phyloP scores from a whole-genome alignment of 1,140 invertebrate genomes.

The Zaprionus nigranus region DNA sequence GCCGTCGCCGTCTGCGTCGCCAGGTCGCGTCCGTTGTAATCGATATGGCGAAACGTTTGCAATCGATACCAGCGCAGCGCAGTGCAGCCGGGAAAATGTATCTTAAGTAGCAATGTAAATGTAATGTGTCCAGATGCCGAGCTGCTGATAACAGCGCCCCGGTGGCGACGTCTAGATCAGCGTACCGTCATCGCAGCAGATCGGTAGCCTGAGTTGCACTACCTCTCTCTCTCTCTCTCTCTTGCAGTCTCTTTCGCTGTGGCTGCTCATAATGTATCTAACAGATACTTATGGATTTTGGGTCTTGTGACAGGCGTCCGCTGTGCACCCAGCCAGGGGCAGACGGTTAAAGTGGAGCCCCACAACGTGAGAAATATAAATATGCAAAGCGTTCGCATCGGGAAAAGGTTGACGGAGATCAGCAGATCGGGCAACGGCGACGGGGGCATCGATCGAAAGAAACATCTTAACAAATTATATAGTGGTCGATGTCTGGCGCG shows the following conservation, averaged over 20 bases:
- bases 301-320: constrained; percentile 51
- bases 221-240: background rate
- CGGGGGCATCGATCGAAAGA: constrained; percentile 50
- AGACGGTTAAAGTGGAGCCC: constrained; percentile 43
- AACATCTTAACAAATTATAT: constrained; percentile 82
- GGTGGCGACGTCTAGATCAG: constrained; percentile 51
- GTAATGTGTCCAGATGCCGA: constrained; percentile 77
- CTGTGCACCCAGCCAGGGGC: constrained; percentile 32
- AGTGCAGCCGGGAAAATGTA: constrained; percentile 45
- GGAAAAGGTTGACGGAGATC: constrained; percentile 30
- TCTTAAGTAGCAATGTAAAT: constrained; percentile 77
- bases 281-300: constrained; percentile 51
- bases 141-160: constrained; percentile 62
- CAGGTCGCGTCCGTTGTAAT: constrained; percentile 49
- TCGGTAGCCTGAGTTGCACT: constrained; percentile 46
- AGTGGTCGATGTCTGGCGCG: constrained; percentile 30
- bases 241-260: background rate
- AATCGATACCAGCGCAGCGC: constrained; percentile 46
- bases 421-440: constrained; percentile 27
- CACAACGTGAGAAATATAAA: constrained; percentile 77
- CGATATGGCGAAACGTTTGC: constrained; percentile 65
- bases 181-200: constrained; percentile 15
- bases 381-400: constrained; percentile 40
- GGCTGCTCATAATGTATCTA: constrained; percentile 53
- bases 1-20: background rate